Conservation (phyloP, 1,140 invertebrate genomes). For the Apis florea region DNA sequence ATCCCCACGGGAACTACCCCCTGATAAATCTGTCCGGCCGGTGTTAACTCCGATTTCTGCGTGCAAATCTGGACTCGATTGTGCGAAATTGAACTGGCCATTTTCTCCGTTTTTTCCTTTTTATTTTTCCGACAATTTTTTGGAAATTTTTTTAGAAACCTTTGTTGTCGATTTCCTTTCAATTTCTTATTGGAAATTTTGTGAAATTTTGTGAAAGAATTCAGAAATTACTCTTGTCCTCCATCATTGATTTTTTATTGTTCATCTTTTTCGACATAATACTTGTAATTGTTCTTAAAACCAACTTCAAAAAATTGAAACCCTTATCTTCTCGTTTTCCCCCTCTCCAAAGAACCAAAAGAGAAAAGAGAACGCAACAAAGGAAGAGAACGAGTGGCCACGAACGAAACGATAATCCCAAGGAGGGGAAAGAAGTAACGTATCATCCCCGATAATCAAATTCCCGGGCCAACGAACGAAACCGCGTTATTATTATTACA, state of each 20-base stretch:
- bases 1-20: conserved; percentile 63
- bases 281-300: no score
- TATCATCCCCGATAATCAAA: not conserved
- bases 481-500: not conserved
- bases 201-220: not conserved
- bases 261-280: no score
- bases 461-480: not conserved
- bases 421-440: not conserved
- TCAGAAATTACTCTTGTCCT: no score
- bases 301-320: no score
- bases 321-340: no score
- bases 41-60: conserved; percentile 72
- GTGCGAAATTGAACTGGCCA: not conserved
- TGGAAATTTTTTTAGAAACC: not conserved
- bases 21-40: conserved; percentile 74
- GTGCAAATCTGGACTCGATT: conserved; percentile 35
- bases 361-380: not conserved
- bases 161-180: not conserved
- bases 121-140: not conserved
- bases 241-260: no score
- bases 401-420: no score
- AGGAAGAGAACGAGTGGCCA: no score
- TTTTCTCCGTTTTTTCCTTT: not conserved
- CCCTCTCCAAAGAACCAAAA: no score
- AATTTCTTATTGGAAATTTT: not conserved